Conservation (phyloP, 2,888 invertebrate species). For the Abrostola triplasia region DNA sequence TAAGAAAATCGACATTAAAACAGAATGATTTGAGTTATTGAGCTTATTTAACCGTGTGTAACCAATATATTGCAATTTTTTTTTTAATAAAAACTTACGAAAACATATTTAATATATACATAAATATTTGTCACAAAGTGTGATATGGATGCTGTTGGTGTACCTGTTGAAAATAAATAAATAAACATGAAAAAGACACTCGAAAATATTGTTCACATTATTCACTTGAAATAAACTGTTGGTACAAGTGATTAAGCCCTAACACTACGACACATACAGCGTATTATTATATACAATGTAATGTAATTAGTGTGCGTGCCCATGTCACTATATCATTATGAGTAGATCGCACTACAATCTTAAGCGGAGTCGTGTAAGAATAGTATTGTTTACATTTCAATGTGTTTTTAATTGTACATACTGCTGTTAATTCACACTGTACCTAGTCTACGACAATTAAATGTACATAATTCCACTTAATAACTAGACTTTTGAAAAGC, state of each 20-base stretch:
- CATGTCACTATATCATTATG: slow-evolving; percentile 26
- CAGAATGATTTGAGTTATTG: no score
- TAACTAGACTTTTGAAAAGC: slow-evolving; percentile 12
- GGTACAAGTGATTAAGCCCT: slow-evolving; percentile 23
- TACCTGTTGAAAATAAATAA: no score
- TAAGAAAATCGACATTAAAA: no score
- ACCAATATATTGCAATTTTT: no score
- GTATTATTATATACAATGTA: slow-evolving; percentile 43
- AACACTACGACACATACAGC: slow-evolving; percentile 13
- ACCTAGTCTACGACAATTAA: slow-evolving; percentile 26
- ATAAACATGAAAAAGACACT: no score
- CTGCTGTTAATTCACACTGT: slow-evolving; percentile 13
- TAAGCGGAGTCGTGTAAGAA: slow-evolving; percentile 16
- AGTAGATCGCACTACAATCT: slow-evolving; percentile 31
- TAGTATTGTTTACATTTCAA: slow-evolving; percentile 25
- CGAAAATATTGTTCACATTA: no score
- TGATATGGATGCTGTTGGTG: no score
- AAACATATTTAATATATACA: no score
- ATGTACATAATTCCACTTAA: slow-evolving; percentile 16
- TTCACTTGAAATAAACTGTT: no score
- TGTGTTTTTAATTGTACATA: slow-evolving; percentile 26
- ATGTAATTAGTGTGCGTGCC: slow-evolving; percentile 31
- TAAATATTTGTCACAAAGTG: no score
- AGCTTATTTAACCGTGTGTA: no score
- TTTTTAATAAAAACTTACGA: no score